phyloP scores from a whole-genome alignment of 2,888 invertebrate genomes.

The Orthosia incerta region DNA sequence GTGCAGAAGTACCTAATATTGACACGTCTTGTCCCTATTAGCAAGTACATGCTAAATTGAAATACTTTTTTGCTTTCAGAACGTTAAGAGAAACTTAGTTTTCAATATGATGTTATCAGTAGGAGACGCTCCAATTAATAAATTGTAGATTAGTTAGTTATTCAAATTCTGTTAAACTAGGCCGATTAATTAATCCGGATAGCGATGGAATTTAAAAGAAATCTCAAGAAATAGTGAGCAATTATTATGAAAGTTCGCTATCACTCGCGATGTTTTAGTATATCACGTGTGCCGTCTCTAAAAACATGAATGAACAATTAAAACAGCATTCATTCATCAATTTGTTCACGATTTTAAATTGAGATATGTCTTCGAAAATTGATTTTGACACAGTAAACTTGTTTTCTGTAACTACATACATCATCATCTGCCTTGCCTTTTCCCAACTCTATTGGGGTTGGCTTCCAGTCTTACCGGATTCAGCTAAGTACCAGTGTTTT shows the following conservation, averaged over 20 bases:
- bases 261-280: slow-evolving; percentile 22
- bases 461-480: no score
- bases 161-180: slow-evolving; percentile 6
- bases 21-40: slow-evolving; percentile 4
- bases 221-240: slow-evolving; percentile 41
- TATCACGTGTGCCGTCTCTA: not conserved
- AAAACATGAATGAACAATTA: slow-evolving; percentile 24
- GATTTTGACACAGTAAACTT: not conserved
- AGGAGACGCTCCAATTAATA: not conserved
- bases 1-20: not conserved
- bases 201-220: slow-evolving; percentile 46
- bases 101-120: not conserved
- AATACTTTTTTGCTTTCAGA: not conserved
- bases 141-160: not conserved
- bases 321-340: not conserved
- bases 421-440: no score
- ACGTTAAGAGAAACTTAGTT: not conserved
- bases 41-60: not conserved
- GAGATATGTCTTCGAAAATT: not conserved
- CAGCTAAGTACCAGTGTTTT: no score
- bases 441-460: no score
- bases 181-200: slow-evolving; percentile 39
- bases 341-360: not conserved
- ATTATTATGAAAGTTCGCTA: slow-evolving; percentile 58
- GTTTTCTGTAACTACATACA: no score